Evolutionary conservation across 2,888 invertebrate species (phyloP).

Genomic region (Drosophila robusta): DNA sequence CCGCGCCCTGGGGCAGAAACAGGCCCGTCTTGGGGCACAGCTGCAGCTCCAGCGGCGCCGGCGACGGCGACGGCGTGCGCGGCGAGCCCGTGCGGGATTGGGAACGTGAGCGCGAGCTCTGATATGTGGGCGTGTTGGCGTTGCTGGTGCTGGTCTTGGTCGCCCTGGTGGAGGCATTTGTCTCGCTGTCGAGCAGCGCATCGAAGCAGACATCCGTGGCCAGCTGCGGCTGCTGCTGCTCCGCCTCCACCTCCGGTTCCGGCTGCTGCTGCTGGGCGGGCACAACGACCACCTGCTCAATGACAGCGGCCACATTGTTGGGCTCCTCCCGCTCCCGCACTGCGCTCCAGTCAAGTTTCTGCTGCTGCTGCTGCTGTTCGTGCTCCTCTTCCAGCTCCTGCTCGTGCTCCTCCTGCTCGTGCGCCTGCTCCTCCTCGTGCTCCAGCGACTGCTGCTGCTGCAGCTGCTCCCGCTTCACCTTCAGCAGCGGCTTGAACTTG

Average conservation of each 20-base stretch:
- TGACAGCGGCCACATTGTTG: conserved; percentile 43
- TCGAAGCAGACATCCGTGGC: conserved; percentile 55
- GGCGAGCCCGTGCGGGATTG: not conserved
- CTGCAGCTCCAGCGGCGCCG: conserved; percentile 72
- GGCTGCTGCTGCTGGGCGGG: conserved; percentile 38
- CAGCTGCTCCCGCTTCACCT: conserved; percentile 82
- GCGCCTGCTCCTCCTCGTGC: conserved; percentile 13
- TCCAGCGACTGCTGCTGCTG: conserved; percentile 37
- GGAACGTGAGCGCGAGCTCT: conserved; percentile 41
- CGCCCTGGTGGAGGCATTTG: conserved; percentile 66
- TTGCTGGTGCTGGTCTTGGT: conserved; percentile 60
- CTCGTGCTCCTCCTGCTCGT: conserved; percentile 10
- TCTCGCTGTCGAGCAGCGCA: conserved; percentile 67
- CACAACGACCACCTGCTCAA: conserved; percentile 62
- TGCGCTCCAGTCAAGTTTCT: too few species aligned
- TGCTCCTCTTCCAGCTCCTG: conserved; percentile 12
- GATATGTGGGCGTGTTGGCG: conserved; percentile 70
- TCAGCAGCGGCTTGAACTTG: conserved; percentile 84
- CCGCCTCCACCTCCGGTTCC: conserved; percentile 7
- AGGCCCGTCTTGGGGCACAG: conserved; percentile 83
- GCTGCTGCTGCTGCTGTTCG: conserved; percentile 23
- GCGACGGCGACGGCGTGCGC: conserved; percentile 30
- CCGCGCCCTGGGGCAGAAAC: conserved; percentile 69
- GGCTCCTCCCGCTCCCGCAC: too few species aligned
- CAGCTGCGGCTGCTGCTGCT: conserved; percentile 3